phyloP scores from a whole-genome alignment of 2,113 vertebrate genomes.

The Ceratotherium simum region DNA sequence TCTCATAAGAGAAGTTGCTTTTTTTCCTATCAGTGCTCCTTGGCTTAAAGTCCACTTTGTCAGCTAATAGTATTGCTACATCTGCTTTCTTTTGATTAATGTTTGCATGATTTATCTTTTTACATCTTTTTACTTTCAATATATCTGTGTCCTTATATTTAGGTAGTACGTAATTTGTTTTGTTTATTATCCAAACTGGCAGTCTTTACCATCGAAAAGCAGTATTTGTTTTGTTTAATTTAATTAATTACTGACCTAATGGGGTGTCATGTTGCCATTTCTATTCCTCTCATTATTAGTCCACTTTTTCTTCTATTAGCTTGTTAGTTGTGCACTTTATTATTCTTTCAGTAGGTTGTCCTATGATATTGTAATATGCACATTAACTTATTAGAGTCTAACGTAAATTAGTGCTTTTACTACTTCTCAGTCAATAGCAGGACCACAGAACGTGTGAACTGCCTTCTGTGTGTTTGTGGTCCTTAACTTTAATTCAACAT shows the following conservation, averaged over 20 bases:
- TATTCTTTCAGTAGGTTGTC: not conserved
- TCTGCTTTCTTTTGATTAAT: not conserved
- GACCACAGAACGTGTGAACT: not conserved
- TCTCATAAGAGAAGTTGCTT: not conserved
- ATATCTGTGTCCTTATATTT: not conserved
- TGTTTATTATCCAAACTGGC: not conserved
- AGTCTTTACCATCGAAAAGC: not conserved
- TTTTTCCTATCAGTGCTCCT: not conserved
- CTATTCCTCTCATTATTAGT: not conserved
- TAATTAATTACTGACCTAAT: not conserved
- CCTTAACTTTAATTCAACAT: not conserved
- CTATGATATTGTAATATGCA: not conserved
- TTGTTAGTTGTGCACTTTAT: not conserved
- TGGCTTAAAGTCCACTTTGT: not conserved
- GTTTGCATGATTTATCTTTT: not conserved
- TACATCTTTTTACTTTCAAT: not conserved
- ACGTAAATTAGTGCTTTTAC: not conserved
- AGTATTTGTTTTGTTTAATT: not conserved
- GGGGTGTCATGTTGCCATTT: not conserved
- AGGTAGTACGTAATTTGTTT: not conserved
- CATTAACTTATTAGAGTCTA: not conserved
- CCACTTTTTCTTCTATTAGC: not conserved
- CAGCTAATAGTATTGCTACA: not conserved
- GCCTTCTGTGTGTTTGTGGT: not conserved
- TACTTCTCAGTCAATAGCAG: not conserved